Evolutionary conservation across 2,888 invertebrate genomes (phyloP).

Genomic region (Tribolium freemani): DNA sequence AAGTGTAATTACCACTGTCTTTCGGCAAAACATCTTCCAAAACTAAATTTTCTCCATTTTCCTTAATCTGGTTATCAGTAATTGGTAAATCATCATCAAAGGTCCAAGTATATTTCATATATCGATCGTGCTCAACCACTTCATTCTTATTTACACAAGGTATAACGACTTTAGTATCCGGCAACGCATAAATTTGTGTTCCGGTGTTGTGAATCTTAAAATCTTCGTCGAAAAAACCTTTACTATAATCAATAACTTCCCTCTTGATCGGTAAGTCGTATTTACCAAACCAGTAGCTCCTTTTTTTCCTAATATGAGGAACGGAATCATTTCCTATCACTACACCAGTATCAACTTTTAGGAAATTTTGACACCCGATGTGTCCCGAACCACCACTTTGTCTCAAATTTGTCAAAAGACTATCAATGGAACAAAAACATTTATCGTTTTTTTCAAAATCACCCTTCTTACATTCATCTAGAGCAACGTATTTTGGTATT

Average conservation of each 20-base stretch:
- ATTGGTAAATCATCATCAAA: conserved; percentile 47
- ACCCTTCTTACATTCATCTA: conserved; percentile 48
- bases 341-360: conserved; percentile 44
- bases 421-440: conserved; percentile 57
- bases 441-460: conserved; percentile 54
- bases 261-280: conserved; percentile 32
- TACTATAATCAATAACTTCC: conserved; percentile 47
- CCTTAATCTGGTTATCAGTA: conserved; percentile 49
- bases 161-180: conserved; percentile 50
- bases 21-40: conserved; percentile 61
- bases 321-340: conserved; percentile 52
- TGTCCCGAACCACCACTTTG: conserved; percentile 1
- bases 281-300: conserved; percentile 54
- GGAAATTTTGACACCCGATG: conserved; percentile 39
- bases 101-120: conserved; percentile 49
- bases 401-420: conserved; percentile 41
- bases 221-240: conserved; percentile 53
- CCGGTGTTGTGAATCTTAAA: conserved; percentile 46
- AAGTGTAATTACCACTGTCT: conserved; percentile 65
- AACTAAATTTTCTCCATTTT: conserved; percentile 55
- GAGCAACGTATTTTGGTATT: conserved; percentile 27
- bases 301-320: conserved; percentile 50
- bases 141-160: conserved; percentile 49
- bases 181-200: conserved; percentile 47
- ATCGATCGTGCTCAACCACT: conserved; percentile 38